phyloP scores from a whole-genome alignment of 37 sponge, comb jelly and placozoan genomes.

The Ianthella basta region DNA sequence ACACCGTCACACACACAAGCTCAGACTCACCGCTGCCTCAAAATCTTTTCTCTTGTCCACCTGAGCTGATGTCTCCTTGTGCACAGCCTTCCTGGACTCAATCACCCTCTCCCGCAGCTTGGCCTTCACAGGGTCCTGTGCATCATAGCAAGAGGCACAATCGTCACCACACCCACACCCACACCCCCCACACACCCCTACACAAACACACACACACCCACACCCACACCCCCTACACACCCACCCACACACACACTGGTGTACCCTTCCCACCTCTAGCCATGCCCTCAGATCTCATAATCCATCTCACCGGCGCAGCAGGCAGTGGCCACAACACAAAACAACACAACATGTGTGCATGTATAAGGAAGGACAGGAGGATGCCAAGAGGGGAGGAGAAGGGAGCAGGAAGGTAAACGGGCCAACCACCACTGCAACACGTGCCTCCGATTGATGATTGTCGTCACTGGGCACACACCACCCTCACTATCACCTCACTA shows the following conservation, averaged over 20 bases:
- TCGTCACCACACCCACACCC: background rate
- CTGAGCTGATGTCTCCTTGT: constrained; percentile 41
- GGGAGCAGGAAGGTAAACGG: background rate
- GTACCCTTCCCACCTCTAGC: background rate
- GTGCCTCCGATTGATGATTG: constrained; percentile 25
- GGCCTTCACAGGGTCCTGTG: background rate
- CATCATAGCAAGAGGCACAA: background rate
- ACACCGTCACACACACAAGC: background rate
- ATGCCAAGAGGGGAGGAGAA: background rate
- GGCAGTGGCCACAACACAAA: constrained; percentile 12
- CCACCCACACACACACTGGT: background rate
- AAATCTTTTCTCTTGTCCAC: constrained; percentile 62
- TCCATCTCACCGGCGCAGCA: constrained; percentile 9
- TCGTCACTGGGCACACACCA: constrained; percentile 21
- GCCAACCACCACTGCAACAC: constrained; percentile 1
- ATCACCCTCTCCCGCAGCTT: constrained; percentile 37
- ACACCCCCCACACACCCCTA: background rate
- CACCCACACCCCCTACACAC: background rate
- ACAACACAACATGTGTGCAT: constrained; percentile 9
- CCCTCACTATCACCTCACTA: background rate
- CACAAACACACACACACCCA: no score
- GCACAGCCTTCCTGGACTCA: constrained; percentile 34
- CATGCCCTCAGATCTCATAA: constrained; percentile 31
- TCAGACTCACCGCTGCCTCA: constrained; percentile 64
- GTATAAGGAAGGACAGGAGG: background rate